phyloP scores from a whole-genome alignment of 1,140 invertebrate genomes.

The Cotesia vestalis region DNA sequence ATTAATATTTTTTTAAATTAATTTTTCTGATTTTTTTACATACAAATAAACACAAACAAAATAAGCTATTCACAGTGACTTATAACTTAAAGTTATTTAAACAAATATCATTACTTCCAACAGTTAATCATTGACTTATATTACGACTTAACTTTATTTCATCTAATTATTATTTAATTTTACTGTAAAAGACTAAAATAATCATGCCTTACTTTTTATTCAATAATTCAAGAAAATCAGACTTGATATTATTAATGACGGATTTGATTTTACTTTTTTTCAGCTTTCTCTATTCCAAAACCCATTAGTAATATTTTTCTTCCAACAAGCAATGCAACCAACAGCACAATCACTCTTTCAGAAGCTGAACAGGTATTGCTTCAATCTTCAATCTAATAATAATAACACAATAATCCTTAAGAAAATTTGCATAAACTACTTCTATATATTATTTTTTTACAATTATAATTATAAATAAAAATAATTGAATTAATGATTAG shows the following conservation, averaged over 20 bases:
- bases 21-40: no score
- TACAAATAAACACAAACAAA: no score
- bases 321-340: slow-evolving; percentile 62
- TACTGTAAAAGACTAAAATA: no score
- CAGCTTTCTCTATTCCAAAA: slow-evolving; percentile 65
- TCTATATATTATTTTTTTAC: slow-evolving; percentile 18
- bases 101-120: no score
- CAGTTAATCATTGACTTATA: no score
- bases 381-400: not conserved
- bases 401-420: not conserved
- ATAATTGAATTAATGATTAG: slow-evolving; percentile 40
- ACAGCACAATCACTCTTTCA: slow-evolving; percentile 53
- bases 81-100: no score
- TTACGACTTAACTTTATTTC: no score
- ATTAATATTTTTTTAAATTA: not conserved
- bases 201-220: no score
- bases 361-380: slow-evolving; percentile 56
- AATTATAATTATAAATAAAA: not conserved
- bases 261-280: not conserved
- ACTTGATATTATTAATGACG: no score
- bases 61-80: no score
- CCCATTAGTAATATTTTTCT: slow-evolving; percentile 72
- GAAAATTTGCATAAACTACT: slow-evolving; percentile 17
- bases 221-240: no score
- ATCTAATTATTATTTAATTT: no score